Evolutionary conservation across 2,888 invertebrate species (phyloP).

Genomic region (Latrodectus elegans): DNA sequence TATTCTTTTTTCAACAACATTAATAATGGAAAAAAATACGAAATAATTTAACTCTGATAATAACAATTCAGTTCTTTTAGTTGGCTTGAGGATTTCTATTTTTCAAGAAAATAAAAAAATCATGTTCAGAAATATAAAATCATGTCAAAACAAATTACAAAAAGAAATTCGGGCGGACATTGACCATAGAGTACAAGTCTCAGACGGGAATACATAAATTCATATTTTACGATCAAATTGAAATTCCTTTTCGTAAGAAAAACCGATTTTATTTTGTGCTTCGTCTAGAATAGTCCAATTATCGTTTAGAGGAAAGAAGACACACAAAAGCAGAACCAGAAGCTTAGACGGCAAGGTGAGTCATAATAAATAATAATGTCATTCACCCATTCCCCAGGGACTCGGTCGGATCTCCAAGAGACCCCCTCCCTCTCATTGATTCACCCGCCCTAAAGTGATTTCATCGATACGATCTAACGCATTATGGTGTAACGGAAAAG

Average conservation of each 20-base stretch:
- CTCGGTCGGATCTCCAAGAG: slow-evolving; percentile 5
- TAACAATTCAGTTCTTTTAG: too few relatives aligned
- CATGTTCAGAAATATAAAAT: too few relatives aligned
- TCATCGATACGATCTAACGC: neutral
- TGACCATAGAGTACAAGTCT: neutral
- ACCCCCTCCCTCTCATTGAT: slow-evolving; percentile 25
- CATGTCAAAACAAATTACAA: too few relatives aligned
- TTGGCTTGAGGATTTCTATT: too few relatives aligned
- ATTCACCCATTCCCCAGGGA: slow-evolving; percentile 17
- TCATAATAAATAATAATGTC: slow-evolving; percentile 39
- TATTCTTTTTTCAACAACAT: too few relatives aligned
- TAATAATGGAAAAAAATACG: too few relatives aligned
- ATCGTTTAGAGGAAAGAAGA: neutral
- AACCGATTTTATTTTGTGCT: neutral
- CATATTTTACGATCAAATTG: neutral
- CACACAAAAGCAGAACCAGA: slow-evolving; percentile 23
- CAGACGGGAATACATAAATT: neutral
- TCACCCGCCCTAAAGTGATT: slow-evolving; percentile 10
- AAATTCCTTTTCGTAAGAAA: too few relatives aligned
- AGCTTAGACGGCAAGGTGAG: slow-evolving; percentile 2
- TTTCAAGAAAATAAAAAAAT: too few relatives aligned
- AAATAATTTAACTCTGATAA: too few relatives aligned
- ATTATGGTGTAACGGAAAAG: neutral
- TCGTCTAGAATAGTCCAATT: neutral
- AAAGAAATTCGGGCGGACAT: too few relatives aligned